A percentile compares a stretch with the other conserved stretches of the same genome.
Evolutionary conservation across 2,113 vertebrate species (phyloP).

Genomic region (Crocuta crocuta): DNA sequence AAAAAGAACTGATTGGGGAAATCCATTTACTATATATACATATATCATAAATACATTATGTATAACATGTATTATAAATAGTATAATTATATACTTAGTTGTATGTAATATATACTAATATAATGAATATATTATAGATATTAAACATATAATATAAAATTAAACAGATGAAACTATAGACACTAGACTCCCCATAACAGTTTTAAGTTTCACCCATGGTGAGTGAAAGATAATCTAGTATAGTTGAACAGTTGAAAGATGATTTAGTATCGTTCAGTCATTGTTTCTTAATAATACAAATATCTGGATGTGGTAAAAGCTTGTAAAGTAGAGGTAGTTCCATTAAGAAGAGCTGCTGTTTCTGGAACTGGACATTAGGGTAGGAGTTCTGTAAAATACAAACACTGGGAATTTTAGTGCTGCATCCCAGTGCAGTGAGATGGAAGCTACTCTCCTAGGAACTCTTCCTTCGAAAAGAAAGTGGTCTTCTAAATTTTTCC

Average conservation of each 20-base stretch:
- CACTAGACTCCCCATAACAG: not conserved
- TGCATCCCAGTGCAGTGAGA: rapidly evolving
- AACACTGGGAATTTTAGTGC: not conserved
- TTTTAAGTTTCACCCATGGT: not conserved
- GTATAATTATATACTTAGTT: not conserved
- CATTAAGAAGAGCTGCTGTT: not conserved
- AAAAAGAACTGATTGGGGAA: not conserved
- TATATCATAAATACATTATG: not conserved
- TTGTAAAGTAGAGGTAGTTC: not conserved
- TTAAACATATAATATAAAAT: not conserved
- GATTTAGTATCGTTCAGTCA: not conserved
- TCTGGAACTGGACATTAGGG: not conserved
- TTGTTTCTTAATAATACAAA: not conserved
- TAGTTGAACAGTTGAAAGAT: not conserved
- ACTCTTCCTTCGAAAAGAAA: not conserved
- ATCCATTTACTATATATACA: not conserved
- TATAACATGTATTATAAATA: not conserved
- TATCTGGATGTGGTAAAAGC: not conserved
- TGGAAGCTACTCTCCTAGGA: not conserved
- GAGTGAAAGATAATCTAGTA: not conserved
- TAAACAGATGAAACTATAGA: not conserved
- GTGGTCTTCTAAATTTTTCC: not conserved
- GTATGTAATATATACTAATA: not conserved
- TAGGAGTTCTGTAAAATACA: not conserved
- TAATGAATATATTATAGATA: not conserved